phyloP scores from a whole-genome alignment of 2,113 vertebrate genomes.

The Python bivittatus region DNA sequence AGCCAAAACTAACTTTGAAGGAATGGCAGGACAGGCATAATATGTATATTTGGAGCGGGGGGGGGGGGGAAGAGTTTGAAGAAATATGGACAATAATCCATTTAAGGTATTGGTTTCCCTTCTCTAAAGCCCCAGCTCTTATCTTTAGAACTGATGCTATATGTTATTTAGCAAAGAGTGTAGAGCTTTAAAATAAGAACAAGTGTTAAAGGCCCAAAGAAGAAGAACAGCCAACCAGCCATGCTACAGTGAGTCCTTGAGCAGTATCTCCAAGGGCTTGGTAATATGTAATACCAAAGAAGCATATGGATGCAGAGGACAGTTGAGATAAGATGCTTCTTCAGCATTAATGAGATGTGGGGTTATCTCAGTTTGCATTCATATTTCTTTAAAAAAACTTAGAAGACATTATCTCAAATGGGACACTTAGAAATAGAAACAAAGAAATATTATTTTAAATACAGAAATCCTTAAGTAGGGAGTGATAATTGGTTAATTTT shows the following conservation, averaged over 20 bases:
- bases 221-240: conserved; percentile 31
- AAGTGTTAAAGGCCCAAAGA: conserved; percentile 53
- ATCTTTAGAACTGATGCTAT: conserved; percentile 44
- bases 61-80: background rate
- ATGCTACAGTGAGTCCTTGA: conserved; percentile 54
- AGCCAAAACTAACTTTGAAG: background rate
- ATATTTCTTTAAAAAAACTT: conserved; percentile 26
- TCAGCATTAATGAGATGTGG: conserved; percentile 42
- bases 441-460: conserved; percentile 25
- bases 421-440: conserved; percentile 52
- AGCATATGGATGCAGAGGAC: conserved; percentile 50
- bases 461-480: conserved; percentile 7
- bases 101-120: conserved; percentile 28
- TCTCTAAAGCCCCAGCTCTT: conserved; percentile 21
- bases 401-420: conserved; percentile 42
- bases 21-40: background rate
- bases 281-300: conserved; percentile 55
- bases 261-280: conserved; percentile 56
- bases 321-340: conserved; percentile 56
- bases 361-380: conserved; percentile 53
- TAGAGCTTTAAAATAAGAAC: conserved; percentile 14
- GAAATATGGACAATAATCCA: background rate
- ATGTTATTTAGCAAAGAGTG: conserved; percentile 40
- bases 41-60: no score
- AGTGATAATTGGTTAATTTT: conserved; percentile 32